Evolutionary conservation across 2,113 vertebrate genomes (phyloP).

Genomic region (Phylloscopus whistleri): DNA sequence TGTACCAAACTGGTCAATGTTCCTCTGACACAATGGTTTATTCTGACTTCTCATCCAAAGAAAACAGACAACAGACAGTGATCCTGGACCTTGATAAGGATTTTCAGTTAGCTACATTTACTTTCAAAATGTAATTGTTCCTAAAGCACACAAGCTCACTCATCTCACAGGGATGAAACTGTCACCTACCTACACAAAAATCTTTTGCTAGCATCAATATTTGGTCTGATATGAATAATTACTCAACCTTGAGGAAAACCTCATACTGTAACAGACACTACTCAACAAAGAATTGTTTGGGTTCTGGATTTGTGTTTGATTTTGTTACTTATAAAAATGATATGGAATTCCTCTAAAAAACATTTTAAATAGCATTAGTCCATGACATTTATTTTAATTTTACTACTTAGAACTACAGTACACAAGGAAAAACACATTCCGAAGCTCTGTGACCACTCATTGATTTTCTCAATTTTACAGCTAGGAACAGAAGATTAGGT

Average conservation of each 20-base stretch:
- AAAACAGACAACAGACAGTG: neutral
- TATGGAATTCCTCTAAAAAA: neutral
- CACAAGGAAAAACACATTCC: neutral
- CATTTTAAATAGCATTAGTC: neutral
- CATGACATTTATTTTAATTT: neutral
- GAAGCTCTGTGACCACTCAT: neutral
- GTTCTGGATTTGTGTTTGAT: neutral
- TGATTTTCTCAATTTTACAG: neutral
- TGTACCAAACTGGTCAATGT: neutral
- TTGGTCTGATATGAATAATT: neutral
- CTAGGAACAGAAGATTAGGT: neutral
- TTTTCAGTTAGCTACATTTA: neutral
- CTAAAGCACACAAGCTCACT: neutral
- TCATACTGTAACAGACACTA: neutral
- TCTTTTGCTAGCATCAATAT: neutral
- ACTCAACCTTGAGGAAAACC: neutral
- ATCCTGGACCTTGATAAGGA: neutral
- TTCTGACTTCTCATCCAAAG: neutral
- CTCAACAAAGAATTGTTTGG: neutral
- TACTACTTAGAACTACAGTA: neutral
- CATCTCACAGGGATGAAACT: neutral
- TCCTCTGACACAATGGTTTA: neutral
- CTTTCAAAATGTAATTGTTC: neutral
- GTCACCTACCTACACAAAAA: neutral
- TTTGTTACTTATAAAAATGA: neutral